Evolutionary conservation across 1,140 invertebrate species (phyloP), one percentile per base, ranked within the genome.

Genomic region (Sesamia nonagrioides): DNA sequence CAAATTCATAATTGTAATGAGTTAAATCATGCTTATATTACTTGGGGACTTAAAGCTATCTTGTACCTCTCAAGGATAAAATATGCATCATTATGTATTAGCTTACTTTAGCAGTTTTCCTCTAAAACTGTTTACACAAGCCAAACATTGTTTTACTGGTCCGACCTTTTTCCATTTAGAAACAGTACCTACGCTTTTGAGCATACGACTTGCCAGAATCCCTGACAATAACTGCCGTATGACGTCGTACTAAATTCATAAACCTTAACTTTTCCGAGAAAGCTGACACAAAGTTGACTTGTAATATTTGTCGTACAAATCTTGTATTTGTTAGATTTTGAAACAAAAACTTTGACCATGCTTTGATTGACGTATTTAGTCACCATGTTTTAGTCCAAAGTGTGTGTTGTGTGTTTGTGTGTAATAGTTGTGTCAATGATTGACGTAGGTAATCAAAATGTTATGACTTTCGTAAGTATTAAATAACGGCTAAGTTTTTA

Each of bases 391-490:
- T 33, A 7, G 9, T 33, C 9, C 13, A 9, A 58, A 58, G 52
- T 45, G 9, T 45, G 13, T n/a, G n/a, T n/a, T 7, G 37, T 7
- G 37, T 37, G 37, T 37, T 7, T 37, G 37, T 37, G 37, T 1
- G 37, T 9, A 40, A 50, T 50, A 4, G 45, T 33, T 58, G 27
- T 58, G 0, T 6, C 5, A 21, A 33, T 58, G 21, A 58, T 58
- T 58, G 54, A 58, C 54, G 21, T 18, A 58, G 21, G 54, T 33
- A 58, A 58, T 50, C 45, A 50, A n/a, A 50, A n/a, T n/a, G 15
- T n/a, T 50, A 33, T 58, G 21, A 27, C 13, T 1, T 3, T 27
- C 27, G 27, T 27, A 33, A 3, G 8, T 56, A 27, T 56, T 21
- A 56, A 27, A 56, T 7, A 27, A 56, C 54, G 11, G 11, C 54